These are phyloP conservation scores for Nasonia giraulti DNA, from an alignment of 1,140 invertebrate species.

Conservation along the genomic window DNA sequence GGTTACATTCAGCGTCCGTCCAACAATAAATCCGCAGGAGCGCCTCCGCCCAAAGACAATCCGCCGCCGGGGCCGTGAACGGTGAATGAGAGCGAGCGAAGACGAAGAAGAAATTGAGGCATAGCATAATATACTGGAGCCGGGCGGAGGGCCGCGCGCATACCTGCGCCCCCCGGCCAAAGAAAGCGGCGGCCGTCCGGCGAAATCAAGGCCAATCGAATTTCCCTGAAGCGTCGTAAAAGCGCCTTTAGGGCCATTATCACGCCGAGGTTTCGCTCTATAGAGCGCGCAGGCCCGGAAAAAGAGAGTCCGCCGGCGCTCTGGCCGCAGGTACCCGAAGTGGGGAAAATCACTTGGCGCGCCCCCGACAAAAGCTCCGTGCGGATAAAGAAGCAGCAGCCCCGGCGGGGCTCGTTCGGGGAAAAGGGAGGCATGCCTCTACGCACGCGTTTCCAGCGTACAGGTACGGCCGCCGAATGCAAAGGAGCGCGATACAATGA, in stretches of 20 bases:
- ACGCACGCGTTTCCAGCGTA: not conserved
- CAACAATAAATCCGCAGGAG: not conserved
- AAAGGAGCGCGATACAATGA: not conserved
- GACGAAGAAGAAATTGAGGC: not conserved
- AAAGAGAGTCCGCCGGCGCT: not conserved
- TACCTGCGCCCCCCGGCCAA: not conserved
- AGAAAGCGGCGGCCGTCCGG: no score
- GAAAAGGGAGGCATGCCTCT: not conserved
- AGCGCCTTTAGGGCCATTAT: constrained; percentile 10
- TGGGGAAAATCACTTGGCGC: constrained; percentile 23
- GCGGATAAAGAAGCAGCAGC: not conserved
- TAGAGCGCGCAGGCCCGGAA: not conserved
- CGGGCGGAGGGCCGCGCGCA: no score
- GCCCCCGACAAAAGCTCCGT: constrained; percentile 2
- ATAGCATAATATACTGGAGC: not conserved
- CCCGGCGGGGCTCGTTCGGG: not conserved
- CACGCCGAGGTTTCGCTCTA: constrained; percentile 8
- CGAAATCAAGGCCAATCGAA: constrained; percentile 32
- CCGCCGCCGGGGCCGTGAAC: not conserved
- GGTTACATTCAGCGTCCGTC: not conserved
- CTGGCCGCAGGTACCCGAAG: not conserved
- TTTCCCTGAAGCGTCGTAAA: constrained; percentile 36
- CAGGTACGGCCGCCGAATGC: not conserved
- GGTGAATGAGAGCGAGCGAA: not conserved
- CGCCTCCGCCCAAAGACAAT: not conserved